Percentiles rank a stretch among this genome's conserved stretches.
These are phyloP conservation scores for Epinephelus fuscoguttatus DNA, from an alignment of 2,113 vertebrate species.

Conservation along the genomic window DNA sequence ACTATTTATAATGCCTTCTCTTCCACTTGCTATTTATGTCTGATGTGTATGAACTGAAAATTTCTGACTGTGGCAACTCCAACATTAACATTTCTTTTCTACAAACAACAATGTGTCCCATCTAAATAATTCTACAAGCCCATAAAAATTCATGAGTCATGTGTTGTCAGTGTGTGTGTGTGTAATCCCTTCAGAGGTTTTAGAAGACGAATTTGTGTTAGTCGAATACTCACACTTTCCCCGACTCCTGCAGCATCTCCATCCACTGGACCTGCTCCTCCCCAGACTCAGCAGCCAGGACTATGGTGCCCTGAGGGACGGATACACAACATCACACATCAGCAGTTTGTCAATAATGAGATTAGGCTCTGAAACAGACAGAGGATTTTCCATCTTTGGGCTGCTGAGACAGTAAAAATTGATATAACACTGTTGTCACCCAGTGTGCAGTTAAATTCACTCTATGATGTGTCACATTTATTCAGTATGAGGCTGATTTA, in stretches of 20 bases:
- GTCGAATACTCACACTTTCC: slow-evolving; percentile 92
- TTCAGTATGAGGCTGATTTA: background rate
- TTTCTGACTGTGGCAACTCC: background rate
- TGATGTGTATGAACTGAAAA: background rate
- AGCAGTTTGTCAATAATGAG: background rate
- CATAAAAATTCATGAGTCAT: background rate
- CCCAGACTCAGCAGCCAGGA: slow-evolving; percentile 94
- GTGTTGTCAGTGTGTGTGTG: background rate
- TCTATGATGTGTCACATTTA: background rate
- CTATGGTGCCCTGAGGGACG: slow-evolving; percentile 88
- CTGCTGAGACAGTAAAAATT: background rate
- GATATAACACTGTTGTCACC: background rate
- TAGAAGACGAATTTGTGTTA: background rate
- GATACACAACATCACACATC: background rate
- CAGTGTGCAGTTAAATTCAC: background rate
- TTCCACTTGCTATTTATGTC: background rate
- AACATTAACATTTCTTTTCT: background rate
- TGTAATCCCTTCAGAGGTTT: background rate
- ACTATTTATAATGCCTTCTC: no score
- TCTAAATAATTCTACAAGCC: background rate
- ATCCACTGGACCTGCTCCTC: slow-evolving; percentile 95
- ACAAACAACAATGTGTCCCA: background rate
- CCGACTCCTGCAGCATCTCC: slow-evolving; percentile 96
- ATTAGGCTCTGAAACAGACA: background rate
- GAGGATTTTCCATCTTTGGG: slow-evolving; percentile 1